These are phyloP conservation scores for Montipora foliosa DNA, from an alignment of 64 coral and sea anemone species.

Conservation along the genomic window DNA sequence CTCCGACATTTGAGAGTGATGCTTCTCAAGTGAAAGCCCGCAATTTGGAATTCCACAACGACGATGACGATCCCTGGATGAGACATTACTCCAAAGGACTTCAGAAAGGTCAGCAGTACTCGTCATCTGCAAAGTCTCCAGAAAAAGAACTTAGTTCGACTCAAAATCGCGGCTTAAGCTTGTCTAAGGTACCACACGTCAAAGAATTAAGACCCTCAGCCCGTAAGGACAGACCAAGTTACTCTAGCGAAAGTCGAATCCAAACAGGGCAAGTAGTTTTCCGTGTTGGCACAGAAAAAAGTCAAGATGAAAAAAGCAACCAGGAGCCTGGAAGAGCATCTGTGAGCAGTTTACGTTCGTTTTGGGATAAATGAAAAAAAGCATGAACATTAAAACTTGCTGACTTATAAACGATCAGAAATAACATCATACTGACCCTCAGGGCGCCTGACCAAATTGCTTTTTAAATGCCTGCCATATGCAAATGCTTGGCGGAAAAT, in stretches of 20 bases:
- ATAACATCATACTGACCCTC: neutral
- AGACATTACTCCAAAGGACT: slow-evolving; percentile 46
- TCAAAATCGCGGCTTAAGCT: neutral
- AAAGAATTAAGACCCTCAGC: slow-evolving; percentile 2
- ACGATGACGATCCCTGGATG: slow-evolving; percentile 37
- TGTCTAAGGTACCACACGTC: slow-evolving; percentile 40
- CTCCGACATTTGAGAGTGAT: neutral
- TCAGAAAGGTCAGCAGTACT: slow-evolving; percentile 1
- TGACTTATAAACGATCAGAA: neutral
- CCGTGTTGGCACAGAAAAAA: neutral
- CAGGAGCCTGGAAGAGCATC: neutral
- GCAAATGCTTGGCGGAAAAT: neutral
- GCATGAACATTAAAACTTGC: too few relatives aligned
- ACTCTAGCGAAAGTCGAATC: slow-evolving; percentile 12
- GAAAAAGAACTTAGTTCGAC: neutral
- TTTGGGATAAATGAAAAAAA: slow-evolving; percentile 7
- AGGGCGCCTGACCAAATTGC: neutral
- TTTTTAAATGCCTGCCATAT: neutral
- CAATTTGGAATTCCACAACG: neutral
- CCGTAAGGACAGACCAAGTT: slow-evolving; percentile 1
- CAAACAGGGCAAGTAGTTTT: neutral
- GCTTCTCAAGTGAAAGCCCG: neutral
- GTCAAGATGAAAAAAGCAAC: neutral
- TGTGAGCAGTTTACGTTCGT: slow-evolving; percentile 21
- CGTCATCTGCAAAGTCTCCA: neutral